Conservation (phyloP, 1,140 invertebrate species). For the Capitella teleta region DNA sequence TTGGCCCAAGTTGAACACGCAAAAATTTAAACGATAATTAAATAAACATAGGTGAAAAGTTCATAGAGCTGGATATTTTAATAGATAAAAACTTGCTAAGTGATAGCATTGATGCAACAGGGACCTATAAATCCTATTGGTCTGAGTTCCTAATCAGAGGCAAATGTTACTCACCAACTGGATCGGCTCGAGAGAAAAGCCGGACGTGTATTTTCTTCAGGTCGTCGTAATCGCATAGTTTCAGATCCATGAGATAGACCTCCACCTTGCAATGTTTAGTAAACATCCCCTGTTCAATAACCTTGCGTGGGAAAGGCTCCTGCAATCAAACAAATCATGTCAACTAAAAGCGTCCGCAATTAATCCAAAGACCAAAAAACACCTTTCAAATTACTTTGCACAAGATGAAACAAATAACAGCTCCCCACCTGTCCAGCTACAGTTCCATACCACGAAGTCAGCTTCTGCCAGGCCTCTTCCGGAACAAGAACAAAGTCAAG, state of each 20-base stretch:
- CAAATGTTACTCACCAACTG: conserved; percentile 31
- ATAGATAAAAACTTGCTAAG: too few relatives aligned
- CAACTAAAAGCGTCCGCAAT: too few relatives aligned
- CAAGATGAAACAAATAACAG: neutral
- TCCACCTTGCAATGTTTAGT: conserved; percentile 46
- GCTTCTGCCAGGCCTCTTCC: conserved; percentile 41
- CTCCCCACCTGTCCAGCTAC: conserved; percentile 29
- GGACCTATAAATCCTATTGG: too few relatives aligned
- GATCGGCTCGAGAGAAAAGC: conserved; percentile 42
- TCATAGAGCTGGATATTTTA: too few relatives aligned
- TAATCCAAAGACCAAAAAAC: too few relatives aligned
- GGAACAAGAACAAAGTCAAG: conserved; percentile 44
- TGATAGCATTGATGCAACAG: too few relatives aligned
- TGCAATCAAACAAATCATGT: conserved; percentile 17
- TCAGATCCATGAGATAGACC: conserved; percentile 45
- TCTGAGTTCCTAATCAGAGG: neutral
- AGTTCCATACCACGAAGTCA: conserved; percentile 41
- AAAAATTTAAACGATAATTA: too few relatives aligned
- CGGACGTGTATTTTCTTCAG: conserved; percentile 30
- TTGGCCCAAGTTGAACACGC: too few relatives aligned
- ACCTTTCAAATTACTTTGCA: too few relatives aligned
- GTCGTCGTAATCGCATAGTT: conserved; percentile 44
- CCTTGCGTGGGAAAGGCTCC: conserved; percentile 39
- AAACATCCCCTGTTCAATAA: conserved; percentile 45
- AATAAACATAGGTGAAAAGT: too few relatives aligned